Evolutionary conservation across 2,888 invertebrate genomes (phyloP).

Genomic region (Ischnura elegans): DNA sequence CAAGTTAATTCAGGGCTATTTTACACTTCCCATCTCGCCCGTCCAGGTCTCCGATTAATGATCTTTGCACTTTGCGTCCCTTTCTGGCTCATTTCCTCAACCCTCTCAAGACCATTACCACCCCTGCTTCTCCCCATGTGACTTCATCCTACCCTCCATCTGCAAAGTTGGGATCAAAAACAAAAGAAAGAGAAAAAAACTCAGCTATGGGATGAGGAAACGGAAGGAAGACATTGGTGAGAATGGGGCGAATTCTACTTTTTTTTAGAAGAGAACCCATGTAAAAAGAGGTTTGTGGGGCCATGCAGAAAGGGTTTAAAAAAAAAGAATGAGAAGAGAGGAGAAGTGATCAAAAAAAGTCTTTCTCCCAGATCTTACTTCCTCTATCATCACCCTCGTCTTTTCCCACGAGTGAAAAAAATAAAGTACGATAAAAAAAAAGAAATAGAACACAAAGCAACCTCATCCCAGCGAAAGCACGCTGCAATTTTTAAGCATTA

Average conservation of each 20-base stretch:
- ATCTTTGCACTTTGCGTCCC: not conserved
- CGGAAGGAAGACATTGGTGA: not conserved
- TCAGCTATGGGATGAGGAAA: not conserved
- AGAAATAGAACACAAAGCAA: not conserved
- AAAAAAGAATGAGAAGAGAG: not conserved
- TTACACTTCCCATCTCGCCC: too few relatives aligned
- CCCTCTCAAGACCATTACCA: not conserved
- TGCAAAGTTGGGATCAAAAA: conserved; percentile 47
- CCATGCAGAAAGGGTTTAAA: not conserved
- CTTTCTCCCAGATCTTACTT: not conserved
- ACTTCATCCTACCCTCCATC: conserved; percentile 30
- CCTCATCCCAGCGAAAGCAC: not conserved
- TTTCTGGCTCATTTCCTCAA: not conserved
- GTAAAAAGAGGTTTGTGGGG: not conserved
- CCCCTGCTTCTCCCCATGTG: not conserved
- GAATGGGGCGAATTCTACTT: not conserved
- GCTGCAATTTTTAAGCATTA: not conserved
- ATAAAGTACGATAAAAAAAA: not conserved
- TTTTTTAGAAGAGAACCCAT: too few relatives aligned
- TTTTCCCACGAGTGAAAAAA: not conserved
- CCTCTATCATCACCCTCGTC: not conserved
- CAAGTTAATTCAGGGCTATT: too few relatives aligned
- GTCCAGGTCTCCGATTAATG: too few relatives aligned
- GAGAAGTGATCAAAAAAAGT: not conserved
- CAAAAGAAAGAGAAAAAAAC: conserved; percentile 1